Base-by-base conservation (phyloP, 2,797 vertebrate genomes). In the Chelidonichthys spinosus region DNA sequence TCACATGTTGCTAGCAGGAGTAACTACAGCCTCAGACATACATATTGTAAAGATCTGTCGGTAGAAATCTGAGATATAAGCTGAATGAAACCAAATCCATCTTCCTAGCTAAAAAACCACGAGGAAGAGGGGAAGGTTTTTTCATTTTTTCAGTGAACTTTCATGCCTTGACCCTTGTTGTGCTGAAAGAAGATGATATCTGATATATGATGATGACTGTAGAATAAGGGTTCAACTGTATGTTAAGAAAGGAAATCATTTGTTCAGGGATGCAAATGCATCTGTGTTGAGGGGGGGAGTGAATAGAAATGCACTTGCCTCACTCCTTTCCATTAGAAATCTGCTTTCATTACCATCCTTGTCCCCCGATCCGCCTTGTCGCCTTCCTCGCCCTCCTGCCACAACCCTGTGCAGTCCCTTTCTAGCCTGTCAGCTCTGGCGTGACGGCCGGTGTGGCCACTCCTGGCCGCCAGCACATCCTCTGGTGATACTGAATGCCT, bases 281-380 rank as follows among this genome's bases (percentile, higher is more conserved):
- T 63, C 3, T 42, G 9, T 54, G 52, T 36, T 7, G 13, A 25
- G 25, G 44, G 11, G 4, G 3, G 32, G 44, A 55, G 17, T 33
- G 3, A 63, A 53, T 25, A 64, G 13, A 75, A 47, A 44, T 8
- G 47, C 13, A 37, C 68, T 69, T n/a, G 64, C 77, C 56, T 79
- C 7, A 5, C 42, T 80, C 66, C 33, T 59, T 36, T 66, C 58
- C 81, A 66, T 70, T 77, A 87, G 69, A 44, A 39, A 72, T 87
- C 82, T 72, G 60, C 76, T 83, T 85, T 85, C 79, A 85, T 89
- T 83, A 78, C 76, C 74, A 79, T 85, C 63, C 77, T 65, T 84
- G 85, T 85, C 85, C 82, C 78, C 87, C n/a, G 7, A 33, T 74
- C 75, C 56, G 18, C 35, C 78, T 63, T 77, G 84, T 90, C 78